Conservation (phyloP, 2,888 invertebrate species). For the Dynastes grantii region DNA sequence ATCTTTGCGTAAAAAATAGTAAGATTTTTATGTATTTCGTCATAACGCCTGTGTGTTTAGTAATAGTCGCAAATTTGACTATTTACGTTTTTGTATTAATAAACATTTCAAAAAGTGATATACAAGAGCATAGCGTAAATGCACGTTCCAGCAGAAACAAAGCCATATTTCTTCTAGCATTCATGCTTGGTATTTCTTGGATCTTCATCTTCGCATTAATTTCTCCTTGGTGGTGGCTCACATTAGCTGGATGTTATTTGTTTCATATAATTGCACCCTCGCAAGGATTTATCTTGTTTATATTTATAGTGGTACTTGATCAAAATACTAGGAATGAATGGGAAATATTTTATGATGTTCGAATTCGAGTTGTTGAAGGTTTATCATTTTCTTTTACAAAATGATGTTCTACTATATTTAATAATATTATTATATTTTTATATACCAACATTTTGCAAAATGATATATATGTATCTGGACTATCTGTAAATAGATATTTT, state of each 20-base stretch:
- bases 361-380: too few relatives aligned
- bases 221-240: constrained; percentile 16
- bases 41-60: constrained; percentile 5
- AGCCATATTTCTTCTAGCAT: constrained; percentile 13
- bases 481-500: too few relatives aligned
- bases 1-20: constrained; percentile 16
- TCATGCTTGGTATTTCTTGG: constrained; percentile 33
- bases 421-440: too few relatives aligned
- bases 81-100: constrained; percentile 20
- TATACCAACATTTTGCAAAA: too few relatives aligned
- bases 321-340: not conserved
- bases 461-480: too few relatives aligned
- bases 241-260: constrained; percentile 22
- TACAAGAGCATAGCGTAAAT: not conserved
- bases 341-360: not conserved
- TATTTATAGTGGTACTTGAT: constrained; percentile 15
- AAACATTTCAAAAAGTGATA: constrained; percentile 16
- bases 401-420: too few relatives aligned
- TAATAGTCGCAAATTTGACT: constrained; percentile 14
- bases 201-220: constrained; percentile 38
- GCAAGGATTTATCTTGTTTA: constrained; percentile 26
- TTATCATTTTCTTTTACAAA: too few relatives aligned
- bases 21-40: constrained; percentile 40
- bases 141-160: not conserved
- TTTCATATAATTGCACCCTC: constrained; percentile 27